Percentiles rank a stretch among this genome's conserved stretches.
Evolutionary conservation across 1,140 invertebrate genomes (phyloP).

Genomic region (Stegodyphus mimosarum): DNA sequence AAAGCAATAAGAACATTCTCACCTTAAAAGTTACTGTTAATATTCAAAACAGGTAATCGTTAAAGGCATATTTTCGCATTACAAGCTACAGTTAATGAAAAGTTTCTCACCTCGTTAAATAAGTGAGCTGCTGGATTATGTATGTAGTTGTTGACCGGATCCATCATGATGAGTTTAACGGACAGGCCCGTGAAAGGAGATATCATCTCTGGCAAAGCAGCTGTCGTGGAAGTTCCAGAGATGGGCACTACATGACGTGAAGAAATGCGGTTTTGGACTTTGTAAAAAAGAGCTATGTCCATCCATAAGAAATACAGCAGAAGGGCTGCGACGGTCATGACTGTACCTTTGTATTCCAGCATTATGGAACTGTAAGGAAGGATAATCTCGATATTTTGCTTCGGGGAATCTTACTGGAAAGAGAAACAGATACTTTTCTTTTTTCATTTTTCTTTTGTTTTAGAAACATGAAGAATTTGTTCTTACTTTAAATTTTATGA

Average conservation of each 20-base stretch:
- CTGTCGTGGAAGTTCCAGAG: neutral
- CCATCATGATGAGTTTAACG: slow-evolving; percentile 64
- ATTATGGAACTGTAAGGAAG: neutral
- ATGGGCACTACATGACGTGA: neutral
- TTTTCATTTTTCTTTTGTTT: too few species aligned
- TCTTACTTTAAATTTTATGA: too few species aligned
- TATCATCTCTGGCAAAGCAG: slow-evolving; percentile 23
- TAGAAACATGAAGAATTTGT: too few species aligned
- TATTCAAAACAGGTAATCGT: too few species aligned
- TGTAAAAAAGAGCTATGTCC: slow-evolving; percentile 63
- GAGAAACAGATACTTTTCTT: too few species aligned
- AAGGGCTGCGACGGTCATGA: slow-evolving; percentile 44
- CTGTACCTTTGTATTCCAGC: slow-evolving; percentile 40
- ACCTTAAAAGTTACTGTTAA: too few species aligned
- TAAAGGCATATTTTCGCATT: too few species aligned
- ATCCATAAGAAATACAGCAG: slow-evolving; percentile 64
- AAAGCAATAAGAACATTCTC: too few species aligned
- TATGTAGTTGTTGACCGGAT: slow-evolving; percentile 64
- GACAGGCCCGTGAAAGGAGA: slow-evolving; percentile 62
- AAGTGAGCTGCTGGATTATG: slow-evolving; percentile 62
- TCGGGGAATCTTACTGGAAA: too few species aligned
- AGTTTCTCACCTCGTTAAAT: slow-evolving; percentile 54
- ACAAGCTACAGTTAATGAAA: neutral
- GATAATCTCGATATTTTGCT: too few species aligned
- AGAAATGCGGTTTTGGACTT: slow-evolving; percentile 52